A percentile compares a stretch with the other conserved stretches of the same genome.
Conservation (phyloP, 2,797 vertebrate genomes). For the Ataeniobius toweri region DNA sequence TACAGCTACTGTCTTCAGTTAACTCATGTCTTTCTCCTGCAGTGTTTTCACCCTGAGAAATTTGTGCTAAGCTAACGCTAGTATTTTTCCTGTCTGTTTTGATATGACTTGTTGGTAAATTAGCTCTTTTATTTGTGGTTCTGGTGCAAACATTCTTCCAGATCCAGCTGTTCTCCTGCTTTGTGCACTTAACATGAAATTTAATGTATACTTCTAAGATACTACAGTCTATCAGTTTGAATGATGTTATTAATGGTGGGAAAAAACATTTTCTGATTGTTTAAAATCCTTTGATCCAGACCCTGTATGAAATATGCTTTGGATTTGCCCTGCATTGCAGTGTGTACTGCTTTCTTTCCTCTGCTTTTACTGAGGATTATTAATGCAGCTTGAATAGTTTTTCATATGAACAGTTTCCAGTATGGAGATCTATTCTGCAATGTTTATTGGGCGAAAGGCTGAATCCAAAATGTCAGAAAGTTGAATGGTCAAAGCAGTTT, state of each 20-base stretch:
- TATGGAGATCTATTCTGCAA: neutral
- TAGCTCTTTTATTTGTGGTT: neutral
- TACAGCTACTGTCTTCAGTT: neutral
- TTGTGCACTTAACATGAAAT: too few species aligned
- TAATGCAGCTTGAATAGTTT: neutral
- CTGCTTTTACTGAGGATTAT: neutral
- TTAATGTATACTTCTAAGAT: too few species aligned
- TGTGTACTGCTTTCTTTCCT: neutral
- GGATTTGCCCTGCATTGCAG: neutral
- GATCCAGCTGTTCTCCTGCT: neutral
- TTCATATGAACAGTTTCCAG: neutral
- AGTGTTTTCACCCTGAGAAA: too few species aligned
- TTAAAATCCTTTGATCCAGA: neutral
- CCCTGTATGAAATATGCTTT: neutral
- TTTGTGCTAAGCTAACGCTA: neutral
- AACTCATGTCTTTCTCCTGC: neutral
- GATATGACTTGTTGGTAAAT: neutral
- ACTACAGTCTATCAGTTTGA: neutral
- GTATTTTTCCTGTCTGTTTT: neutral
- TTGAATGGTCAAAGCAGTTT: neutral
- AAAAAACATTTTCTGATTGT: neutral
- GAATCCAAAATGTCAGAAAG: neutral
- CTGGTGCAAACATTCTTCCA: neutral
- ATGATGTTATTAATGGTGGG: neutral
- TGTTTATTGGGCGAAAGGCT: neutral